Conservation (phyloP, 2,113 vertebrate genomes). For the Colistium nudipinnis region DNA sequence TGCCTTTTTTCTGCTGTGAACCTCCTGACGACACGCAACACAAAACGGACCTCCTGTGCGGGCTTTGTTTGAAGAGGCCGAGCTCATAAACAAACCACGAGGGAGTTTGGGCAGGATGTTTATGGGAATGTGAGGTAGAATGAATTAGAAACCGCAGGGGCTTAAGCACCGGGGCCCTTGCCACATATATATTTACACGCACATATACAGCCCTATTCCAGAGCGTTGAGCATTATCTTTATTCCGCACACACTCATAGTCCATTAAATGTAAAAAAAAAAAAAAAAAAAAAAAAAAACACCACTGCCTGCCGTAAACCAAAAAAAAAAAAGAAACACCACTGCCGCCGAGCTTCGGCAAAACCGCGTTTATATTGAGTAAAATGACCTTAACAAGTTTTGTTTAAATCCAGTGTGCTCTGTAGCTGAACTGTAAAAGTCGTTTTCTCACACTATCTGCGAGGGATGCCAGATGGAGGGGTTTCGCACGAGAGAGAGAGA, state of each 20-base stretch:
- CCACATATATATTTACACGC: neutral
- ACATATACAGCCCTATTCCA: constrained; percentile 1
- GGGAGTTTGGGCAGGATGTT: constrained; percentile 75
- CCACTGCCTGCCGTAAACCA: no score
- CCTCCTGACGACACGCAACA: constrained; percentile 29
- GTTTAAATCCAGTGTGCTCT: constrained; percentile 31
- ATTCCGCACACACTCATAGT: constrained; percentile 3
- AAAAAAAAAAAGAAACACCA: no score
- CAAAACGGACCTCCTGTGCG: constrained; percentile 68
- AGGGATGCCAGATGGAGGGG: constrained; percentile 5
- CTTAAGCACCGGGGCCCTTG: constrained; percentile 28
- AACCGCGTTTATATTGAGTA: constrained; percentile 36
- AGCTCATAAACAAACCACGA: constrained; percentile 66
- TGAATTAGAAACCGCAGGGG: constrained; percentile 61
- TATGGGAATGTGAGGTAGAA: constrained; percentile 72
- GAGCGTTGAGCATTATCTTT: constrained; percentile 11
- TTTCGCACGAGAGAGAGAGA: neutral
- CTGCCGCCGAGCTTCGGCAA: constrained; percentile 27
- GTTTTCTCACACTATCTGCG: constrained; percentile 50
- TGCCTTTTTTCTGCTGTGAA: constrained; percentile 1
- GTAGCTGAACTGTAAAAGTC: constrained; percentile 43
- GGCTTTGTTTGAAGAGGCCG: constrained; percentile 69
- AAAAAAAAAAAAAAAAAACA: constrained; percentile 5
- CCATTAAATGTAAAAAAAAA: constrained; percentile 27
- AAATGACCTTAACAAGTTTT: constrained; percentile 47